Evolutionary conservation across 53 echinoderm and acorn worm genomes (phyloP), one percentile per base, ranked within the genome.

Genomic region (Astropecten irregularis): DNA sequence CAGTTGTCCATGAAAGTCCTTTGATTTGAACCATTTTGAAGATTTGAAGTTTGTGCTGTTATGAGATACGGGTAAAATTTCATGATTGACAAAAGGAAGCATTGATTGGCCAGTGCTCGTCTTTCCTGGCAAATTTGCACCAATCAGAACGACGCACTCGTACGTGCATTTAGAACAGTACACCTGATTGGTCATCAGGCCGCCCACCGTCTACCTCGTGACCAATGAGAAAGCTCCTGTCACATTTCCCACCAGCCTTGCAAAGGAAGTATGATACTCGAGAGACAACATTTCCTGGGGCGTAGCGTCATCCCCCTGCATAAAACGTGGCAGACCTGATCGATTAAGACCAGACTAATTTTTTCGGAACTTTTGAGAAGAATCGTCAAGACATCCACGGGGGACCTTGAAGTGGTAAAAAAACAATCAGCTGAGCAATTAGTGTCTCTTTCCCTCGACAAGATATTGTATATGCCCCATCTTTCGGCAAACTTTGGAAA

Each of bases 141-240:
- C 76, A 77, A 60, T 77, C 40, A 60, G 42, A 77, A 44, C 11
- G 42, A 66, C 66, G 36, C 66, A 19, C 66, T 66, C 38, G 4
- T 42, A 40, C 51, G 18, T 18, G 8, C 46, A 42, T 77, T 40
- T 62, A 9, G 42, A 16, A 55, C 57, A 74, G 22, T 37, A 30
- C 46, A 26, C 46, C 74, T 39, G 9, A 79, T 30, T 79, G 62
- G 60, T 62, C 79, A 79, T 42, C 47, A 47, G 10, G 18, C 61
- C 30, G 4, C 79, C 48, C 34, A 60, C 79, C 61, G 26, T 14
- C 1, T 28, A 30, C 46, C 56, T 62, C 46, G 44, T 46, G 79
- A 46, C 76, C 76, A 79, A 79, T 79, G 15, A 79, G 61, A 15
- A 47, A 35, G 79, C 62, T 26, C 30, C 44, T 79, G 33, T 31